Evolutionary conservation across 1,140 invertebrate genomes (phyloP).

Genomic region (Macrobrachium rosenbergii): DNA sequence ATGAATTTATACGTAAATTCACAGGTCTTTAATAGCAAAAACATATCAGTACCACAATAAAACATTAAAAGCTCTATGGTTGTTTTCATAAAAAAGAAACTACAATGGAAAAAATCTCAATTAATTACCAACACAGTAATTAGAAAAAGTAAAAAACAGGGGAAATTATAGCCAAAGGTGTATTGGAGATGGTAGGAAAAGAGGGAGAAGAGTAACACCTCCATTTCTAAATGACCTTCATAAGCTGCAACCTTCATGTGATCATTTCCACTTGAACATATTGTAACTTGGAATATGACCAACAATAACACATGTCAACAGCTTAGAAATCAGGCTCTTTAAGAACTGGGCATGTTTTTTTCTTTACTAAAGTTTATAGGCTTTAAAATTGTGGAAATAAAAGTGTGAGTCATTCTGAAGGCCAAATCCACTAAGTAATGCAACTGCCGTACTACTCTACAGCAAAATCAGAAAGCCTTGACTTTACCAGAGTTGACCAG

Average conservation of each 20-base stretch:
- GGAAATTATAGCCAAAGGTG: not conserved
- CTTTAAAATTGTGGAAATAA: conserved; percentile 19
- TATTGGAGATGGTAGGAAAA: conserved; percentile 13
- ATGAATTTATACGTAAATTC: too few relatives aligned
- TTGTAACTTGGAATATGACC: not conserved
- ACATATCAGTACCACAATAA: too few relatives aligned
- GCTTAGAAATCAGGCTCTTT: conserved; percentile 29
- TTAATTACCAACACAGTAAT: not conserved
- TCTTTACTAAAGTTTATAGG: conserved; percentile 27
- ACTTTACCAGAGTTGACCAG: not conserved
- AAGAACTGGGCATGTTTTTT: conserved; percentile 41
- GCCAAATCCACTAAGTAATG: conserved; percentile 57
- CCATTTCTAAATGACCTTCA: conserved; percentile 30
- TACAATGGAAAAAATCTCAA: too few relatives aligned
- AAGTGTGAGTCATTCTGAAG: conserved; percentile 51
- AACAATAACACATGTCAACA: not conserved
- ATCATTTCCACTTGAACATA: too few relatives aligned
- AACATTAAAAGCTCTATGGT: too few relatives aligned
- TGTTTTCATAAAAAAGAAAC: too few relatives aligned
- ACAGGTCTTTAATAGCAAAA: too few relatives aligned
- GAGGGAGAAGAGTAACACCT: conserved; percentile 21
- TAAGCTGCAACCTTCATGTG: not conserved
- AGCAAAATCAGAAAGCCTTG: conserved; percentile 43
- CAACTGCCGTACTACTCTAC: conserved; percentile 58
- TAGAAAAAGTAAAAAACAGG: not conserved